Evolutionary conservation across 2,888 invertebrate genomes (phyloP), one percentile per base, ranked within the genome.

Genomic region (Plutella xylostella): DNA sequence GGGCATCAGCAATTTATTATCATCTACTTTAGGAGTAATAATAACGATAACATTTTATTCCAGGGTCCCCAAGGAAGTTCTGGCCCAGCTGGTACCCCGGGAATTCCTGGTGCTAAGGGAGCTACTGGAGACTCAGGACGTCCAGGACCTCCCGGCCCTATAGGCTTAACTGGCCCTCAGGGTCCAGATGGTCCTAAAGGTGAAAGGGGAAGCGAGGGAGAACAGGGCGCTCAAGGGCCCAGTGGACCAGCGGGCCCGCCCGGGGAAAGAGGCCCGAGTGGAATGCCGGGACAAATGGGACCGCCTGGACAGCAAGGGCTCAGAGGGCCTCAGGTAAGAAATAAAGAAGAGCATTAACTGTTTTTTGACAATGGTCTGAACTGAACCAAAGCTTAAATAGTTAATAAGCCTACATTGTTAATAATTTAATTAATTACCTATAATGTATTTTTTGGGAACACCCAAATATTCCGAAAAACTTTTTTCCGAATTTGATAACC

Each of bases 111-210:
- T 22, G 70, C 87, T 45, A 93, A 93, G 65, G 93, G 93, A 48
- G 73, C 86, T 17, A 68, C 85, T 0, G 92, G 93, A 31, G 92
- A 92, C 56, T 64, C 82, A 7, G 93, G 93, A 12, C 79, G 90
- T 51, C 79, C 89, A 2, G 93, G 92, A 5, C 70, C 84, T 31
- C 75, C 88, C 1, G 92, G 93, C 0, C 84, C 86, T 1, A 85
- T 88, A 46, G 94, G 94, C 3, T 76, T 87, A 17, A 88, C 90
- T 22, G 94, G 94, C 15, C 74, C 87, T 2, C 87, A 87, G 12
- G 94, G 94, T 25, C 62, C 79, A 3, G 91, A 92, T 60, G 93
- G 93, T 37, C 72, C 83, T 18, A 93, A 92, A 69, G 94, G 93
- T 11, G 92, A 92, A 60, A 79, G 87, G 38, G 92, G 92, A 12